A percentile compares a stretch with the other conserved stretches of the same genome.
These are phyloP conservation scores for Pteropus rufus DNA, from an alignment of 2,797 vertebrate species.

Conservation along the genomic window DNA sequence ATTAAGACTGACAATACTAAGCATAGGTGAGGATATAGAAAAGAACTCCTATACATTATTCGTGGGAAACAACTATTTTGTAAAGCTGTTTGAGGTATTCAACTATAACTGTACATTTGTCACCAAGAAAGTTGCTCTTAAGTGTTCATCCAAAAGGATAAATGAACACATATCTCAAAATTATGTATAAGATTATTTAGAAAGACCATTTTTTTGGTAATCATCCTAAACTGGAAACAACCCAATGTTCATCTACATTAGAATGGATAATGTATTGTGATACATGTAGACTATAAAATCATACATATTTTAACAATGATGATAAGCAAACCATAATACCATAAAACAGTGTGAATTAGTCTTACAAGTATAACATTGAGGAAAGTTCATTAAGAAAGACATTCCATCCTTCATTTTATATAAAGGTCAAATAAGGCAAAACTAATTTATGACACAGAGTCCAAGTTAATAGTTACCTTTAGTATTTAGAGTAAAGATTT, in stretches of 20 bases:
- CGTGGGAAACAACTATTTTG: neutral
- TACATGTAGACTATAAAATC: neutral
- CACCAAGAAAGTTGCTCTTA: neutral
- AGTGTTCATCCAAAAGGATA: neutral
- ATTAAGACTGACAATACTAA: neutral
- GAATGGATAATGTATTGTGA: neutral
- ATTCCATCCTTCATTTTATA: neutral
- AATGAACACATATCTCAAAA: neutral
- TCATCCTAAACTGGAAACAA: neutral
- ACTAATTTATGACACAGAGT: neutral
- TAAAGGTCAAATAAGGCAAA: neutral
- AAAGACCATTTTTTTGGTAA: neutral
- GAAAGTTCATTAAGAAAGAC: neutral
- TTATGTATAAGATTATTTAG: neutral
- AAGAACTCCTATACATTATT: neutral
- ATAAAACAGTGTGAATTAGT: neutral
- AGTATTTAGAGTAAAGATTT: neutral
- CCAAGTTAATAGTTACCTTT: neutral
- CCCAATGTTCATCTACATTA: neutral
- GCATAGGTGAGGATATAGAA: neutral
- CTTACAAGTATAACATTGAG: neutral
- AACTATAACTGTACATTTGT: neutral
- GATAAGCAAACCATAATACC: neutral
- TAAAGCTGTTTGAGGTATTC: neutral
- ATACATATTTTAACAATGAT: neutral